A percentile compares a stretch with the other conserved stretches of the same genome.
Conservation (phyloP, 2,797 vertebrate genomes). For the Ctenochaetus hawaiiensis region DNA sequence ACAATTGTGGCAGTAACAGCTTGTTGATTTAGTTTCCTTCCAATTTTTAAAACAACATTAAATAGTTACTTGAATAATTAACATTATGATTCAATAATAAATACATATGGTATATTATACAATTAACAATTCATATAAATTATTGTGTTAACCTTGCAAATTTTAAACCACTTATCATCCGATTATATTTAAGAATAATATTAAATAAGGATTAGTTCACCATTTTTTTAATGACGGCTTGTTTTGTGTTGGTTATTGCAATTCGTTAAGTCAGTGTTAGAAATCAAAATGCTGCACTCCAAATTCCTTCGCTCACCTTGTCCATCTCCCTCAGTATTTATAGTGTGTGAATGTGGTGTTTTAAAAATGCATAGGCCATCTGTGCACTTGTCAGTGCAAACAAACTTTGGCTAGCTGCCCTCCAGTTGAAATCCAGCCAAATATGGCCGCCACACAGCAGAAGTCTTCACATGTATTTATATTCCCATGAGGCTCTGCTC, state of each 20-base stretch:
- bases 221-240: constrained; percentile 22
- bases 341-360: constrained; percentile 56
- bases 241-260: constrained; percentile 40
- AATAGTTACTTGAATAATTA: background rate
- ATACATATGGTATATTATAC: background rate
- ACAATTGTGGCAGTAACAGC: background rate
- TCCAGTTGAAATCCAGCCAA: constrained; percentile 51
- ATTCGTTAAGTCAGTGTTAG: constrained; percentile 22
- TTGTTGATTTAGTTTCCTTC: background rate
- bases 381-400: constrained; percentile 70
- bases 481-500: constrained; percentile 39
- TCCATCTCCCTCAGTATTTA: constrained; percentile 50
- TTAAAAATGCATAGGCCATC: constrained; percentile 78
- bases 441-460: constrained; percentile 37
- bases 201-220: constrained; percentile 72
- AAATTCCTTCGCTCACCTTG: constrained; percentile 10
- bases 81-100: constrained; percentile 2
- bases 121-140: constrained; percentile 16
- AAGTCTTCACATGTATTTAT: constrained; percentile 60
- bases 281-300: constrained; percentile 38
- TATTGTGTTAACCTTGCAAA: constrained; percentile 3
- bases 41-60: constrained; percentile 4
- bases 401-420: constrained; percentile 75
- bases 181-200: constrained; percentile 28
- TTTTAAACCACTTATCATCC: background rate